A percentile compares a stretch with the other conserved stretches of the same genome.
phyloP scores from a whole-genome alignment of 2,797 vertebrate genomes.

The Sorex maritimensis region DNA sequence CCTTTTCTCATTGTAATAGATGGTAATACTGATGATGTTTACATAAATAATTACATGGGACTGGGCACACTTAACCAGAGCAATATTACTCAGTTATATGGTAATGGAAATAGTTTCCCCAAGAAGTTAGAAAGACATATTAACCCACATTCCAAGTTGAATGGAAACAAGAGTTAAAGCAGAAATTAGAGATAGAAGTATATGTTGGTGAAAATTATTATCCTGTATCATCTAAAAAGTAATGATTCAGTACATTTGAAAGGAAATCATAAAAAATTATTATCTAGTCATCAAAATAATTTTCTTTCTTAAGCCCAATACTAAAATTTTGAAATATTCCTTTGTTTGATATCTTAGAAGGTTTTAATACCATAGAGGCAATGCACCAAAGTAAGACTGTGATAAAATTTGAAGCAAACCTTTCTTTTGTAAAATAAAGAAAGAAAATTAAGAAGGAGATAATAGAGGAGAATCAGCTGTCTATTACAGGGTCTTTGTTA shows the following conservation, averaged over 20 bases:
- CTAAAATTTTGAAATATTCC: neutral
- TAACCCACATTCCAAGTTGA: neutral
- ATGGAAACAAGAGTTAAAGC: neutral
- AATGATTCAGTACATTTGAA: neutral
- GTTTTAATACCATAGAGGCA: neutral
- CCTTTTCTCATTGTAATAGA: neutral
- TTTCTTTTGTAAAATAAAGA: neutral
- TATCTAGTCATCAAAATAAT: neutral
- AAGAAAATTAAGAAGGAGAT: neutral
- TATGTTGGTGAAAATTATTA: neutral
- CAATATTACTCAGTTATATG: neutral
- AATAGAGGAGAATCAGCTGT: neutral
- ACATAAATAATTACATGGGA: neutral
- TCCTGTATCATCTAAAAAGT: neutral
- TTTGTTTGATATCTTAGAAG: neutral
- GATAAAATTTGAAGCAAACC: neutral
- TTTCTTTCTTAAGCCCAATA: neutral
- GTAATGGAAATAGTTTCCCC: neutral
- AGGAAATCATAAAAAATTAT: neutral
- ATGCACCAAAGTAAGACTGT: neutral
- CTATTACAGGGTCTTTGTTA: neutral
- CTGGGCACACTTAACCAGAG: neutral
- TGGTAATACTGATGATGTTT: neutral
- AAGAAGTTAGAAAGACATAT: slow-evolving; percentile 23
- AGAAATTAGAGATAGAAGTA: slow-evolving; percentile 7